Evolutionary conservation across 1,140 invertebrate genomes (phyloP).

Genomic region (Telenomus remus): DNA sequence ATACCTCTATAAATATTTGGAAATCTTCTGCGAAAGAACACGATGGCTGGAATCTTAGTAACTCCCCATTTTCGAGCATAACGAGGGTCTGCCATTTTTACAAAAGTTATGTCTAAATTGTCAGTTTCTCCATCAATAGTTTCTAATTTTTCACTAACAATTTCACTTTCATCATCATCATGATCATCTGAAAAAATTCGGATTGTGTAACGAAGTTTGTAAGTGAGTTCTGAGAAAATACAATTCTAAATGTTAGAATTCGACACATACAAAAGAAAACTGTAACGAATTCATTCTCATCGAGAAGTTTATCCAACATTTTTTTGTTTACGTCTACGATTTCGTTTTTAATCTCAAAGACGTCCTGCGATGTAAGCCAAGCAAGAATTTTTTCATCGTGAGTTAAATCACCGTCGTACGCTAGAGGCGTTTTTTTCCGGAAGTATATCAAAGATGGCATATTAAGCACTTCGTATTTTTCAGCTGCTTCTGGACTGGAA

Average conservation of each 20-base stretch:
- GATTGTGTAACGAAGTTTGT: neutral
- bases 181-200: conserved; percentile 84
- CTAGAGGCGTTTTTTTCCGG: conserved; percentile 88
- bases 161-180: conserved; percentile 85
- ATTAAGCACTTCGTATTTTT: conserved; percentile 87
- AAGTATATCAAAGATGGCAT: conserved; percentile 93
- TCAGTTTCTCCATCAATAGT: conserved; percentile 95
- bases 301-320: conserved; percentile 94
- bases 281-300: conserved; percentile 95
- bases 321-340: conserved; percentile 96
- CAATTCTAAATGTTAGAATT: no score
- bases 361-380: conserved; percentile 95
- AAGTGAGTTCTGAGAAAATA: no score
- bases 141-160: conserved; percentile 89
- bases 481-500: conserved; percentile 87
- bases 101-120: conserved; percentile 95
- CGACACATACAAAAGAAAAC: conserved; percentile 94
- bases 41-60: conserved; percentile 91
- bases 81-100: conserved; percentile 93
- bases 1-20: conserved; percentile 94
- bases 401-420: conserved; percentile 93
- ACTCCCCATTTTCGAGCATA: conserved; percentile 97
- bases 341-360: conserved; percentile 96
- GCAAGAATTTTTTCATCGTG: conserved; percentile 90
- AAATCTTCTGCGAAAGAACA: conserved; percentile 95